Conservation (phyloP, 2,797 vertebrate species). For the Antrozous pallidus region DNA sequence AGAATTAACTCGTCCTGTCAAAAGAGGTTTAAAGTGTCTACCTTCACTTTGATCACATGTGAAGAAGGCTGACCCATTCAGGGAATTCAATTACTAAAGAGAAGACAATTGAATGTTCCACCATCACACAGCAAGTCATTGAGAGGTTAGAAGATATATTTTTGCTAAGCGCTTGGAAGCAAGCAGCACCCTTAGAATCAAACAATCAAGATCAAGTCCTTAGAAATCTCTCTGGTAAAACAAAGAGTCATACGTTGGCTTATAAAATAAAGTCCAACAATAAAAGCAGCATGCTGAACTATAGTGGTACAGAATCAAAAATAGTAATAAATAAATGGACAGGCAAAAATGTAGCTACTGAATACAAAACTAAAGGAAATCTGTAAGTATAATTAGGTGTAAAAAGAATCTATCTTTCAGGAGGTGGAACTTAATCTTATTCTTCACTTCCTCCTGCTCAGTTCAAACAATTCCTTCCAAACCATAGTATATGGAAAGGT, state of each 20-base stretch:
- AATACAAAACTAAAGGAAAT: not conserved
- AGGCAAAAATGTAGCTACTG: not conserved
- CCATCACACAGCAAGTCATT: not conserved
- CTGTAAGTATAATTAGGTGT: not conserved
- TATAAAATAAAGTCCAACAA: not conserved
- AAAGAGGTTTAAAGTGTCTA: slow-evolving; percentile 1
- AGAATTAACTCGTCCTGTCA: slow-evolving; percentile 16
- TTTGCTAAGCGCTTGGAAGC: not conserved
- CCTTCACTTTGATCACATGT: not conserved
- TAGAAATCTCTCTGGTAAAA: not conserved
- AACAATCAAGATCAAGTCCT: not conserved
- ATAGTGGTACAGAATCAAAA: not conserved
- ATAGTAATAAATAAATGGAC: not conserved
- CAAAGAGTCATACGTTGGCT: not conserved
- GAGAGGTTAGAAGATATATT: not conserved
- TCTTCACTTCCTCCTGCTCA: too few species aligned
- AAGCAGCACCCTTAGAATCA: not conserved
- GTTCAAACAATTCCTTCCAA: not conserved
- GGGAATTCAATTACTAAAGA: not conserved
- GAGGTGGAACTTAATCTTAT: not conserved
- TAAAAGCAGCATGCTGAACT: not conserved
- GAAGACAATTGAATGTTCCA: not conserved
- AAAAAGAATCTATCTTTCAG: not conserved
- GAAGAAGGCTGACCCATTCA: not conserved
- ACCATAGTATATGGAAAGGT: not conserved